Conservation (phyloP, 2,888 invertebrate species). For the Lysandra coridon region DNA sequence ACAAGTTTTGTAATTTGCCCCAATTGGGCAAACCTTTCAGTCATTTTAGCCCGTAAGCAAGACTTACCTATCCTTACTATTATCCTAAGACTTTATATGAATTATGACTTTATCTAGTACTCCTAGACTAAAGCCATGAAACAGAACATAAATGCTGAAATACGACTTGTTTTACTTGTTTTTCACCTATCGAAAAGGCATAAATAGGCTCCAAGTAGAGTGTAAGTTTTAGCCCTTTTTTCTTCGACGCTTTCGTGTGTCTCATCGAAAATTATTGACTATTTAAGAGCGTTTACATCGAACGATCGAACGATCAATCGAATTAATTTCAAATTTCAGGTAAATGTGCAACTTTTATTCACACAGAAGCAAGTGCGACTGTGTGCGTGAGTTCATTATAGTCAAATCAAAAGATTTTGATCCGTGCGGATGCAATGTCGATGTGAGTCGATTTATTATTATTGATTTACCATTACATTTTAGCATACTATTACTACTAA, state of each 20-base stretch:
- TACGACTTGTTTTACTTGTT: background rate
- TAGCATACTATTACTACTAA: too few species aligned
- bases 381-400: too few species aligned
- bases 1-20: background rate
- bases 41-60: background rate
- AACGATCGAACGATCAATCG: too few species aligned
- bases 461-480: too few species aligned
- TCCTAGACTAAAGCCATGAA: background rate
- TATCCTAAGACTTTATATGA: background rate
- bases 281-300: too few species aligned
- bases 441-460: too few species aligned
- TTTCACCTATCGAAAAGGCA: background rate
- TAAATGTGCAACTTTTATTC: too few species aligned
- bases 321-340: too few species aligned
- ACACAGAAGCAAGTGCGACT: too few species aligned
- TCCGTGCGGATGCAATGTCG: too few species aligned
- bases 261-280: background rate
- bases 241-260: background rate
- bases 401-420: too few species aligned
- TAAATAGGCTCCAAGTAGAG: background rate
- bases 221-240: background rate
- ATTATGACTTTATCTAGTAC: background rate
- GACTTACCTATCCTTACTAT: background rate
- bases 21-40: background rate
- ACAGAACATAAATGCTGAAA: background rate